These are phyloP conservation scores for Cranoglanis bouderius DNA, from an alignment of 2,113 vertebrate species.

Conservation along the genomic window DNA sequence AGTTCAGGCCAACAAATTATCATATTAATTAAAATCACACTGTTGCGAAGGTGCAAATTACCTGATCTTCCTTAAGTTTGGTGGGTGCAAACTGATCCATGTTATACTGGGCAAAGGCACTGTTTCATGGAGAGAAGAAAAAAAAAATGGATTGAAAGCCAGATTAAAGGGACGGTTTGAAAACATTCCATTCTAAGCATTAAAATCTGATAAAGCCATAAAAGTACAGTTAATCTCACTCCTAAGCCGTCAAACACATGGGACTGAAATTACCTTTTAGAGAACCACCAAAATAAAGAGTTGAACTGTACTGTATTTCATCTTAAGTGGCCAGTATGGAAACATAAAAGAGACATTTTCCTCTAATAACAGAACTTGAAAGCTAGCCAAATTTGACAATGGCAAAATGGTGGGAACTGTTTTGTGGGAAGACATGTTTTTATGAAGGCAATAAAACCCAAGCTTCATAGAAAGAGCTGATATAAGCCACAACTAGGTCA, in stretches of 20 bases:
- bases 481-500: neutral
- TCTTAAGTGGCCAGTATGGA: neutral
- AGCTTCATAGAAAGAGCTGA: neutral
- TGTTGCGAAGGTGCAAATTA: conserved; percentile 1
- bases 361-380: neutral
- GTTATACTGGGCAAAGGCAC: conserved; percentile 96
- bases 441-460: neutral
- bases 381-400: conserved; percentile 12
- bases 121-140: conserved; percentile 60
- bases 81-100: conserved; percentile 95
- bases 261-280: neutral
- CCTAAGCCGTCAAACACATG: neutral
- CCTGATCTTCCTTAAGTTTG: conserved; percentile 86
- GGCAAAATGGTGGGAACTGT: neutral
- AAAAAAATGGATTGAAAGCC: neutral
- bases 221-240: neutral
- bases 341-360: neutral
- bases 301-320: neutral
- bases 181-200: neutral
- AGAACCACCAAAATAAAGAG: neutral
- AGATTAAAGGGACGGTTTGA: neutral
- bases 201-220: neutral
- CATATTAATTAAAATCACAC: neutral
- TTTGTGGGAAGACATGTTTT: neutral
- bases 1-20: neutral